Conservation (phyloP, 2,888 invertebrate species). For the Drosophila subquinaria region DNA sequence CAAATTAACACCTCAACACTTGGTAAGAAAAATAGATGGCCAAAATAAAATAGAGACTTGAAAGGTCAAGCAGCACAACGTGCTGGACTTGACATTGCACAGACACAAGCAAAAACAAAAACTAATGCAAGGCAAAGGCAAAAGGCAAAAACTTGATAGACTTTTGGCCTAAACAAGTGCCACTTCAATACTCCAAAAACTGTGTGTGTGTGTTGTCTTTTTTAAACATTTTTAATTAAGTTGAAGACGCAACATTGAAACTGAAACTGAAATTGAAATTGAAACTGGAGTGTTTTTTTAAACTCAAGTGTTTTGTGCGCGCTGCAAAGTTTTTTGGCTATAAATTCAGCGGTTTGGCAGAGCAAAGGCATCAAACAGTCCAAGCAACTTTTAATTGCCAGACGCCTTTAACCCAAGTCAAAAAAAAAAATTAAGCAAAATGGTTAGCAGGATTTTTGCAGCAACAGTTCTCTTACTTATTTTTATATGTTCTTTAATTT, state of each 20-base stretch:
- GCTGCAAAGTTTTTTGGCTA: conserved; percentile 55
- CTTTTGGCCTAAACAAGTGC: conserved; percentile 35
- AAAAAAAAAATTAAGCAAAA: conserved; percentile 44
- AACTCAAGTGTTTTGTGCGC: conserved; percentile 3
- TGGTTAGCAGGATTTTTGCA: conserved; percentile 55
- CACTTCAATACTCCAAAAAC: conserved; percentile 19
- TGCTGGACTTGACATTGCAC: conserved; percentile 71
- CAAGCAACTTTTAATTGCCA: conserved; percentile 73
- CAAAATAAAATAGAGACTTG: not conserved
- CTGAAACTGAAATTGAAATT: conserved; percentile 14
- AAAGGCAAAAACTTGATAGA: conserved; percentile 29
- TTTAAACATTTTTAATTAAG: conserved; percentile 55
- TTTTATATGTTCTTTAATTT: no score
- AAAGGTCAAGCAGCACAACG: conserved; percentile 49
- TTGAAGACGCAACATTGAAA: conserved; percentile 23
- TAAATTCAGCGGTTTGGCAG: conserved; percentile 56
- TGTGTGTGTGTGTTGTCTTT: conserved; percentile 17
- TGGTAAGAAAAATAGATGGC: conserved; percentile 2
- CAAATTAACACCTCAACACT: conserved; percentile 59
- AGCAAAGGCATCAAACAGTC: conserved; percentile 69
- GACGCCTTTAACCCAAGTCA: conserved; percentile 56
- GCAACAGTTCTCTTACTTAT: not conserved
- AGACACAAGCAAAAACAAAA: conserved; percentile 22
- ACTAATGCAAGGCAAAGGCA: conserved; percentile 39
- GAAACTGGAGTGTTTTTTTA: conserved; percentile 3